Percentiles rank a stretch among this genome's conserved stretches.
Conservation (phyloP, 2,797 vertebrate species). For the Eulemur albifrons region DNA sequence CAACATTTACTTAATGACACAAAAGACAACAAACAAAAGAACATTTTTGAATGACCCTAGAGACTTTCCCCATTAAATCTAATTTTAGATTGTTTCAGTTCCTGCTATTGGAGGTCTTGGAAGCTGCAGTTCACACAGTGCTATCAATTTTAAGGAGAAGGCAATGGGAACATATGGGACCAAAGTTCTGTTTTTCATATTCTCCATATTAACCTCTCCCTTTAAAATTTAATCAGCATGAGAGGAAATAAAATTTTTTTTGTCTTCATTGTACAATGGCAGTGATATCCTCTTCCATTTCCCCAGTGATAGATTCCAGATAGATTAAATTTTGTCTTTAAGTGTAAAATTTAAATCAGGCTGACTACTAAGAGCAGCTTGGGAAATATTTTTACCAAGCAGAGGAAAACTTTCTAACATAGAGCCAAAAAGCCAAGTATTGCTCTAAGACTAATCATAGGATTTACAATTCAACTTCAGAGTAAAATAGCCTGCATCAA, state of each 20-base stretch:
- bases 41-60: constrained; percentile 59
- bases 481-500: neutral
- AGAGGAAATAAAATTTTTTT: constrained; percentile 49
- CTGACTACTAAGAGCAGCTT: neutral
- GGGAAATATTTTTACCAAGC: neutral
- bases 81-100: constrained; percentile 64
- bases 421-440: neutral
- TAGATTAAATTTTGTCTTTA: neutral
- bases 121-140: constrained; percentile 30
- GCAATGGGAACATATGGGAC: neutral
- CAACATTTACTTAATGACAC: constrained; percentile 60
- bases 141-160: constrained; percentile 31
- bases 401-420: neutral
- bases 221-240: constrained; percentile 55
- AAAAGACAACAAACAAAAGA: constrained; percentile 72
- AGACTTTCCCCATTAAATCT: constrained; percentile 70
- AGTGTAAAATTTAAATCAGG: neutral
- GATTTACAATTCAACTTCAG: neutral
- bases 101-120: constrained; percentile 35
- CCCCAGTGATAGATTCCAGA: constrained; percentile 38
- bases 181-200: constrained; percentile 21
- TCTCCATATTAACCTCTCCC: constrained; percentile 62
- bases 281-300: constrained; percentile 55
- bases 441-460: neutral
- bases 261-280: constrained; percentile 19